phyloP scores from a whole-genome alignment of 2,888 invertebrate species.

The Thysanoteuthis rhombus region DNA sequence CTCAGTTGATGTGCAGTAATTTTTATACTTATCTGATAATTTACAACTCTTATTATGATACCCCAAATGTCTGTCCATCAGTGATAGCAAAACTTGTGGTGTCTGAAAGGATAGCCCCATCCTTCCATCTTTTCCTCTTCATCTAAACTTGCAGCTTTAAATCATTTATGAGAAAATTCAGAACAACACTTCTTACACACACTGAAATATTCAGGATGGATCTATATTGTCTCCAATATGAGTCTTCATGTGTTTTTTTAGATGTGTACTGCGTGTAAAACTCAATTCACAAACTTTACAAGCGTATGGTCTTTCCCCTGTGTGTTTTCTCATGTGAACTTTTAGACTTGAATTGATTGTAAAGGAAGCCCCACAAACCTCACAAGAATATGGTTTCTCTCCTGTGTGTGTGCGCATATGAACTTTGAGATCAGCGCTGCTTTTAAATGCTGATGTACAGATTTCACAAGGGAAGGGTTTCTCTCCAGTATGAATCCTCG shows the following conservation, averaged over 20 bases:
- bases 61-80: too few species aligned
- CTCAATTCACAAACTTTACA: neutral
- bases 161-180: too few species aligned
- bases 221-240: too few species aligned
- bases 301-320: neutral
- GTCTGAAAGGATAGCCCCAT: too few species aligned
- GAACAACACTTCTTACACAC: too few species aligned
- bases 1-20: too few species aligned
- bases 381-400: constrained; percentile 1
- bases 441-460: neutral
- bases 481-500: neutral
- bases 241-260: neutral
- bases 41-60: too few species aligned
- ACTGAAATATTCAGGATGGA: too few species aligned
- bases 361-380: neutral
- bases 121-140: too few species aligned
- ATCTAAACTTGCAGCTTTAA: too few species aligned
- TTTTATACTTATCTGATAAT: too few species aligned
- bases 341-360: neutral
- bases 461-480: neutral
- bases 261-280: neutral
- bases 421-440: neutral
- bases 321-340: neutral
- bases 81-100: too few species aligned
- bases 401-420: constrained; percentile 13